phyloP scores from a whole-genome alignment of 2,797 vertebrate genomes.

The Merluccius polli region DNA sequence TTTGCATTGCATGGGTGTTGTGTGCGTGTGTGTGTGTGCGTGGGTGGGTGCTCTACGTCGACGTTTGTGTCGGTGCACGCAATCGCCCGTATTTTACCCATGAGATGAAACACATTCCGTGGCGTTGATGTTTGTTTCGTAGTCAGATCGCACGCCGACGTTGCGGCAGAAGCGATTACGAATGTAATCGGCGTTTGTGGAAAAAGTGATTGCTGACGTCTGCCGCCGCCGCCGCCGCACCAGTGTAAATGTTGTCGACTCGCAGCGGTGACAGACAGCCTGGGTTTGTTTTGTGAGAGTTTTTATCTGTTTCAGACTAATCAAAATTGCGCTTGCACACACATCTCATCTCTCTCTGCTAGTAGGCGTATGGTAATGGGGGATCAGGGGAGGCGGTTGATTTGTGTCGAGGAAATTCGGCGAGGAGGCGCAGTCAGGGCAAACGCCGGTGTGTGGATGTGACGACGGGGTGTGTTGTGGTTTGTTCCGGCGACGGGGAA shows the following conservation, averaged over 20 bases:
- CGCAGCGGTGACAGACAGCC: conserved; percentile 44
- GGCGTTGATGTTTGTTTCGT: conserved; percentile 43
- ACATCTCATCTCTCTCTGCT: conserved; percentile 32
- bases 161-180: conserved; percentile 59
- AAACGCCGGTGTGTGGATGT: conserved; percentile 25
- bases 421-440: neutral
- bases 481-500: conserved; percentile 39
- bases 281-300: conserved; percentile 29
- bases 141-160: conserved; percentile 47
- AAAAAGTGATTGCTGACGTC: conserved; percentile 35
- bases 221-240: conserved; percentile 45
- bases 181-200: conserved; percentile 48
- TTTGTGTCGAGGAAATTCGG: conserved; percentile 45
- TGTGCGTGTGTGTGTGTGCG: neutral
- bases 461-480: conserved; percentile 42
- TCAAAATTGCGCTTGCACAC: conserved; percentile 43
- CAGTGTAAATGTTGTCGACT: conserved; percentile 49
- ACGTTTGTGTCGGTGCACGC: conserved; percentile 7
- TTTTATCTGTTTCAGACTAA: conserved; percentile 49
- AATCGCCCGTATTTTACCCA: conserved; percentile 33
- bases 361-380: conserved; percentile 50
- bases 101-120: conserved; percentile 49
- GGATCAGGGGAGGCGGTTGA: conserved; percentile 42
- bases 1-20: conserved; percentile 13
- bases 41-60: neutral